Evolutionary conservation across 2,888 invertebrate genomes (phyloP), one percentile per base, ranked within the genome.

Genomic region (Xestia xanthographa): DNA sequence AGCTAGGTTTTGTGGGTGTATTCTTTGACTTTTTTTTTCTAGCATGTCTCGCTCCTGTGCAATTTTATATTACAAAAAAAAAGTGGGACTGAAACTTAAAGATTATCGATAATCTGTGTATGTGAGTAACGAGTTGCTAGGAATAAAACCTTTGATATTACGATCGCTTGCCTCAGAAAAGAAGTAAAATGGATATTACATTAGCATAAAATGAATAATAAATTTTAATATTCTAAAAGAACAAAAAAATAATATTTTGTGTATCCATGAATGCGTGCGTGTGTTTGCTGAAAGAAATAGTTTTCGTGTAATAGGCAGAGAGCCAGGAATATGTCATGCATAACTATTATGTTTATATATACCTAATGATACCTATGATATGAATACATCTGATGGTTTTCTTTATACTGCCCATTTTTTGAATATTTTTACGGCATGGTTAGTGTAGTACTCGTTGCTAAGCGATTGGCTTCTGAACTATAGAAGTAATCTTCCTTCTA

Each of bases 321-420:
- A 68, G 79, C 79, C 79, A 79, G 74, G 26, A 65, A 74, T 60
- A 68, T 79, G 68, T 79, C 65, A 69, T 41, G 68, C 79, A 74
- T 74, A 41, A 69, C 65, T 69, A 66, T 65, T 43, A 58, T 68
- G 67, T 66, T 73, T 58, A 66, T 65, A 68, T 14, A 65, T 70
- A 20, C 17, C 45, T 48, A 45, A 11, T n/a, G 48, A 62, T 76
- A 76, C 29, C 14, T n/a, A 9, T 43, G 41, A 50, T 20, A 22
- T n/a, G 41, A 20, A 48, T 17, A 75, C 2, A 53, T 62, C 58
- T 48, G 26, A 22, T n/a, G 14, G 26, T 34, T 20, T 34, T 26
- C n/a, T 66, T 34, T 60, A 2, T 63, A 66, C 43, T 53, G 62
- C 67, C 60, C 50, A 34, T 76, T 60, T 43, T 50, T 34, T 43